phyloP scores from a whole-genome alignment of 2,888 invertebrate species.

The Zaprionus lineosus region DNA sequence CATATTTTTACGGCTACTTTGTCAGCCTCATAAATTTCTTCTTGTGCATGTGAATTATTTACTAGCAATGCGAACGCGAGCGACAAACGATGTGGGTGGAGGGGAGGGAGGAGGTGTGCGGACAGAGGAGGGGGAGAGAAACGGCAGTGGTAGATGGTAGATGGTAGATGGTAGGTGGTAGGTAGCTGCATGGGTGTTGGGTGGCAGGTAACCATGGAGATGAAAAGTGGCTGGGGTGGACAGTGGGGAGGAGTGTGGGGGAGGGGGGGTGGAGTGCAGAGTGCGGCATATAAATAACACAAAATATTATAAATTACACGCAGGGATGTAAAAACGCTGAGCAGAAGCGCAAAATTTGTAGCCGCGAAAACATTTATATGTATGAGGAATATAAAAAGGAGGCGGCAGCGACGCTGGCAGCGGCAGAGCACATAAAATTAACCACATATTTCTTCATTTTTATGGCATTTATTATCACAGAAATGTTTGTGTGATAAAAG shows the following conservation, averaged over 20 bases:
- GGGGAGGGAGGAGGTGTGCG: too few relatives aligned
- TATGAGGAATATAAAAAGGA: conserved; percentile 67
- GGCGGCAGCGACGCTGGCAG: conserved; percentile 34
- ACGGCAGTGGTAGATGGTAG: too few relatives aligned
- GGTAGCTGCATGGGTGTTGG: too few relatives aligned
- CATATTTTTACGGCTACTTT: conserved; percentile 77
- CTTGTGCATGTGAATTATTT: conserved; percentile 71
- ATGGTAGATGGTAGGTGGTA: neutral
- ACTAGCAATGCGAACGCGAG: conserved; percentile 69
- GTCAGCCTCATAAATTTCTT: conserved; percentile 72
- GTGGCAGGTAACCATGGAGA: too few relatives aligned
- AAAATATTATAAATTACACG: conserved; percentile 76
- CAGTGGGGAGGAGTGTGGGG: neutral
- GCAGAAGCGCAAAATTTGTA: conserved; percentile 67
- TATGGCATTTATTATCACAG: conserved; percentile 81
- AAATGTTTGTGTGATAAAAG: conserved; percentile 79
- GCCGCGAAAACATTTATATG: conserved; percentile 74
- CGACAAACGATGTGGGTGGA: conserved; percentile 33
- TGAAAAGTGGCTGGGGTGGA: conserved; percentile 10
- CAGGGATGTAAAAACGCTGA: conserved; percentile 62
- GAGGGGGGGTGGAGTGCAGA: neutral
- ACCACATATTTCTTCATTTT: conserved; percentile 81
- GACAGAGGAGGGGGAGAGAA: too few relatives aligned
- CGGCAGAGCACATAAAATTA: conserved; percentile 78
- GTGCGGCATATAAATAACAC: conserved; percentile 70